Evolutionary conservation across 2,888 invertebrate genomes (phyloP).

Genomic region (Chalcis sispes): DNA sequence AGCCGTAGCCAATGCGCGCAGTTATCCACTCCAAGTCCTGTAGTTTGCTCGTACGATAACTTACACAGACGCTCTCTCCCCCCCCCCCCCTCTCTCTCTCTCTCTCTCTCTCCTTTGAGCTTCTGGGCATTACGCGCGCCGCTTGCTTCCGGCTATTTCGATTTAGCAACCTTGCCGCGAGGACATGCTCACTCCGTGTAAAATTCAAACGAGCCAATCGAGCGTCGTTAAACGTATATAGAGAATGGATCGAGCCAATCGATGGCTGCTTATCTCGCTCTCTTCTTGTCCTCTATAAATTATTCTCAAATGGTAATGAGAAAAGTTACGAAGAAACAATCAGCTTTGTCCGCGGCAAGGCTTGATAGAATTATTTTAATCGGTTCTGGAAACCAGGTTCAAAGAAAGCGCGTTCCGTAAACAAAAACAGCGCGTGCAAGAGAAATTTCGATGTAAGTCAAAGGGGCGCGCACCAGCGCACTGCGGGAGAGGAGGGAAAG

Average conservation of each 20-base stretch:
- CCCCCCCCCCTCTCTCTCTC: not conserved
- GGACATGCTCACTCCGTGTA: too few relatives aligned
- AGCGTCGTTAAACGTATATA: constrained; percentile 7
- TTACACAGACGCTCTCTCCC: not conserved
- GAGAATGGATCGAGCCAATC: constrained; percentile 29
- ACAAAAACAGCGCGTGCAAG: not conserved
- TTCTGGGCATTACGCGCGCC: not conserved
- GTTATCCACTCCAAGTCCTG: constrained; percentile 32
- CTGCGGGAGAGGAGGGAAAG: too few relatives aligned
- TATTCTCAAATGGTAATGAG: constrained; percentile 37
- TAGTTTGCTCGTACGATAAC: constrained; percentile 18
- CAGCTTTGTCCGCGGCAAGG: not conserved
- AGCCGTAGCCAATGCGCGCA: constrained; percentile 50
- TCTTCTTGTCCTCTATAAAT: constrained; percentile 8
- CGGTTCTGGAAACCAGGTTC: not conserved
- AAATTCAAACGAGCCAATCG: constrained; percentile 52
- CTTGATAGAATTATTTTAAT: constrained; percentile 27
- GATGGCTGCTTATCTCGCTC: not conserved
- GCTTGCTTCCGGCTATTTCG: constrained; percentile 14
- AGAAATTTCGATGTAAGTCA: not conserved
- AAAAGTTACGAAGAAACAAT: constrained; percentile 41
- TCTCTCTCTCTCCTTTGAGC: not conserved
- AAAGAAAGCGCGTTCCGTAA: constrained; percentile 14
- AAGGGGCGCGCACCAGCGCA: too few relatives aligned
- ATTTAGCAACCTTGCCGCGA: too few relatives aligned